phyloP scores from a whole-genome alignment of 2,113 vertebrate genomes.

The Calyptomena viridis region DNA sequence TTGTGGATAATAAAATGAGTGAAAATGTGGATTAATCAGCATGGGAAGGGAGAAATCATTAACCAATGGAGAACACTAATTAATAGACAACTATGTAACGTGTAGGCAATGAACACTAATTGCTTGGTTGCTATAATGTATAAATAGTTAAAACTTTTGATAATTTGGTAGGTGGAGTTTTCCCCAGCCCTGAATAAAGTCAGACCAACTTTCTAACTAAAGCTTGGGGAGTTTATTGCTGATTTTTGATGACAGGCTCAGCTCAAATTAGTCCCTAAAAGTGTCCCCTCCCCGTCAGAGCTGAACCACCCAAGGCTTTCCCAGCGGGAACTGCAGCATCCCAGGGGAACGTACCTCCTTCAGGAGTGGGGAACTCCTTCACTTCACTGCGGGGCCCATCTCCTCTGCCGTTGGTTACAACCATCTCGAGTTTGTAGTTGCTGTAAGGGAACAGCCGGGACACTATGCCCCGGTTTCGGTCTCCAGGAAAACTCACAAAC shows the following conservation, averaged over 20 bases:
- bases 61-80: background rate
- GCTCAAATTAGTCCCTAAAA: background rate
- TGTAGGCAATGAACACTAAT: background rate
- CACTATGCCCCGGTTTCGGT: conserved; percentile 82
- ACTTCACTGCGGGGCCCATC: conserved; percentile 87
- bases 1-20: background rate
- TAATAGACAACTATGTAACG: background rate
- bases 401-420: conserved; percentile 88
- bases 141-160: background rate
- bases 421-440: conserved; percentile 93
- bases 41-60: background rate
- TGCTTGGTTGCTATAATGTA: background rate
- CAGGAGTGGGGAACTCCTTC: conserved; percentile 89
- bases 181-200: background rate
- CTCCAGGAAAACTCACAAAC: conserved; percentile 81
- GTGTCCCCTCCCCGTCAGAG: no score
- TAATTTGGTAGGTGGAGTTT: background rate
- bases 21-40: background rate
- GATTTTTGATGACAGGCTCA: background rate
- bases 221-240: background rate
- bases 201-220: background rate
- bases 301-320: background rate
- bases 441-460: conserved; percentile 89
- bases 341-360: conserved; percentile 84
- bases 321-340: no score